Conservation (phyloP, 2,797 vertebrate genomes). For the Brotula barbata region DNA sequence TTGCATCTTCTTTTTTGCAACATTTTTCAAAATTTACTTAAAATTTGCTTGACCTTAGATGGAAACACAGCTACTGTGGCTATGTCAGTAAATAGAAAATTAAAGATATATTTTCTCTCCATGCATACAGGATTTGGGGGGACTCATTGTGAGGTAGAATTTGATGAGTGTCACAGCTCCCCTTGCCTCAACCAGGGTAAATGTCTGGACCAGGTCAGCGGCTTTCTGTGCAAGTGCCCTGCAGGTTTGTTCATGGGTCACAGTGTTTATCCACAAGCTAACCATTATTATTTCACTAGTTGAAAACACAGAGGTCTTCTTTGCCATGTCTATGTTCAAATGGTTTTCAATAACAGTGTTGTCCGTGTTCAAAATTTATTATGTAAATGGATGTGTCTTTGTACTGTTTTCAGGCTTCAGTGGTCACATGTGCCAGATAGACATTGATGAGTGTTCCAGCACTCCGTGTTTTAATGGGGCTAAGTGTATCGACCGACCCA, state of each 20-base stretch:
- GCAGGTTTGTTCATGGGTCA: slow-evolving; percentile 80
- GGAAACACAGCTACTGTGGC: too few relatives aligned
- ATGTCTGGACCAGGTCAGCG: slow-evolving; percentile 89
- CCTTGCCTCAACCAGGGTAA: slow-evolving; percentile 92
- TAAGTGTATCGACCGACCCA: slow-evolving; percentile 83
- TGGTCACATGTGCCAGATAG: slow-evolving; percentile 82
- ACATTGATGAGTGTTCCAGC: slow-evolving; percentile 85
- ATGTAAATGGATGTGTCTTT: slow-evolving; percentile 5
- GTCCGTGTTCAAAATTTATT: not conserved
- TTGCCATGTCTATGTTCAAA: not conserved
- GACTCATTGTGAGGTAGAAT: slow-evolving; percentile 87
- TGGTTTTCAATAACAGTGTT: not conserved
- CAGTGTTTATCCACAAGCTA: not conserved
- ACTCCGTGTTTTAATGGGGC: slow-evolving; percentile 85
- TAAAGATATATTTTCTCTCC: not conserved
- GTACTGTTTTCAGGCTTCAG: slow-evolving; percentile 76
- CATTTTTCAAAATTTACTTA: too few relatives aligned
- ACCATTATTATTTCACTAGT: not conserved
- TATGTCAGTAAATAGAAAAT: too few relatives aligned
- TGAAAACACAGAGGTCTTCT: too few relatives aligned
- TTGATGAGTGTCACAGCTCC: slow-evolving; percentile 90
- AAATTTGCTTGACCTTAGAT: too few relatives aligned
- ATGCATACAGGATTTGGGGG: slow-evolving; percentile 86
- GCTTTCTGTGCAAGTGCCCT: slow-evolving; percentile 89
- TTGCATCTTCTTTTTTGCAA: too few relatives aligned